These are phyloP conservation scores for Xylocampa areola DNA, from an alignment of 2,888 invertebrate species.

Conservation along the genomic window DNA sequence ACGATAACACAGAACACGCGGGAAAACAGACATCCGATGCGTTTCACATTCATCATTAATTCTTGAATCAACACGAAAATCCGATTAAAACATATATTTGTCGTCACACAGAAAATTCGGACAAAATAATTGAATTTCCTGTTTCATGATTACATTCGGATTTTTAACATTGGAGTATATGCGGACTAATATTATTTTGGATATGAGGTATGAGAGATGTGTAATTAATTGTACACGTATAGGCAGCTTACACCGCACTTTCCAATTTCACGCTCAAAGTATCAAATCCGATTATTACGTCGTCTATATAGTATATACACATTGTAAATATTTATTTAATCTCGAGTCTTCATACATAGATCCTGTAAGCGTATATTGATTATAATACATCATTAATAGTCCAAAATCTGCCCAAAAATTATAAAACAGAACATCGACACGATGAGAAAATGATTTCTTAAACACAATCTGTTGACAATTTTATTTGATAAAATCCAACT, in stretches of 20 bases:
- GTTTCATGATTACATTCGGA: conserved; percentile 13
- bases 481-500: conserved; percentile 2
- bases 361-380: too few relatives aligned
- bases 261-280: too few relatives aligned
- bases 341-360: too few relatives aligned
- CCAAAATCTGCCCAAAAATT: too few relatives aligned
- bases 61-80: conserved; percentile 47
- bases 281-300: too few relatives aligned
- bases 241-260: too few relatives aligned
- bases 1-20: conserved; percentile 4
- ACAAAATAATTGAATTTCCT: conserved; percentile 32
- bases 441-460: too few relatives aligned
- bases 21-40: conserved; percentile 16
- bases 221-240: neutral
- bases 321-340: too few relatives aligned
- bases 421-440: too few relatives aligned
- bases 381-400: too few relatives aligned
- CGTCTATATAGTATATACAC: too few relatives aligned
- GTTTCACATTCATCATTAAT: conserved; percentile 39
- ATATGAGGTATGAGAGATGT: neutral
- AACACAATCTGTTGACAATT: too few relatives aligned
- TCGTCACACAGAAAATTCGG: conserved; percentile 22
- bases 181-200: neutral
- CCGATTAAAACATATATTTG: conserved; percentile 41
- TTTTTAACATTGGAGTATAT: conserved; percentile 10